Evolutionary conservation across 2,113 vertebrate species (phyloP).

Genomic region (Poeciliopsis occidentalis): DNA sequence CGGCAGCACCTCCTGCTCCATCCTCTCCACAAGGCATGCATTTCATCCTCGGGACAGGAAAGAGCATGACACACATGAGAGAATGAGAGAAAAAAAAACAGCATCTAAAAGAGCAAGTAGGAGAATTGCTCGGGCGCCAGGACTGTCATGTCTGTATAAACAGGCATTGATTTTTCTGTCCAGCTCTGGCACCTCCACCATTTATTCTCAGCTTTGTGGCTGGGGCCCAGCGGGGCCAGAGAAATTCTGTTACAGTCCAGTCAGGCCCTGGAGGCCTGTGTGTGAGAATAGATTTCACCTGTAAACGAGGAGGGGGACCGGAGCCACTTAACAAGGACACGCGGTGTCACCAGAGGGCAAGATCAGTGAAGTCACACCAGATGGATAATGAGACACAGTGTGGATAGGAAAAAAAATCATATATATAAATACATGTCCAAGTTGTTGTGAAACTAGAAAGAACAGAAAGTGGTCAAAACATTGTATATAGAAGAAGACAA

Average conservation of each 20-base stretch:
- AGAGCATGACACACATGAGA: slow-evolving; percentile 39
- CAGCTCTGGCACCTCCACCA: slow-evolving; percentile 95
- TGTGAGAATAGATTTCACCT: slow-evolving; percentile 99
- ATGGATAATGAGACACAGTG: slow-evolving; percentile 62
- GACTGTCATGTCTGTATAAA: slow-evolving; percentile 99
- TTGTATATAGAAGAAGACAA: not conserved
- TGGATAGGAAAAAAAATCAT: slow-evolving; percentile 23
- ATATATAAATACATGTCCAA: slow-evolving; percentile 6
- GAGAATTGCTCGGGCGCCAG: slow-evolving; percentile 78
- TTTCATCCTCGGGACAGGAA: slow-evolving; percentile 64
- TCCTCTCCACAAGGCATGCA: slow-evolving; percentile 49
- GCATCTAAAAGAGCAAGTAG: slow-evolving; percentile 67
- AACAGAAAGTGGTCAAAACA: not conserved
- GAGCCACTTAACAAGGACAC: slow-evolving; percentile 94
- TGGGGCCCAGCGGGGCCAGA: slow-evolving; percentile 93
- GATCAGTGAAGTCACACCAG: slow-evolving; percentile 66
- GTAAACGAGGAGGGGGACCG: slow-evolving; percentile 82
- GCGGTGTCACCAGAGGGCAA: slow-evolving; percentile 84
- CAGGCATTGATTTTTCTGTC: slow-evolving; percentile 99
- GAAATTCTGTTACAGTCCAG: slow-evolving; percentile 99
- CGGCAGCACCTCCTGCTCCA: slow-evolving; percentile 43
- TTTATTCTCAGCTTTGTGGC: slow-evolving; percentile 99
- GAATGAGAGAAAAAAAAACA: slow-evolving; percentile 24
- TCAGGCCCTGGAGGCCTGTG: slow-evolving; percentile 91
- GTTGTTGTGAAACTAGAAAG: not conserved